Evolutionary conservation across 2,888 invertebrate genomes (phyloP).

Genomic region (Cistogaster globosa): DNA sequence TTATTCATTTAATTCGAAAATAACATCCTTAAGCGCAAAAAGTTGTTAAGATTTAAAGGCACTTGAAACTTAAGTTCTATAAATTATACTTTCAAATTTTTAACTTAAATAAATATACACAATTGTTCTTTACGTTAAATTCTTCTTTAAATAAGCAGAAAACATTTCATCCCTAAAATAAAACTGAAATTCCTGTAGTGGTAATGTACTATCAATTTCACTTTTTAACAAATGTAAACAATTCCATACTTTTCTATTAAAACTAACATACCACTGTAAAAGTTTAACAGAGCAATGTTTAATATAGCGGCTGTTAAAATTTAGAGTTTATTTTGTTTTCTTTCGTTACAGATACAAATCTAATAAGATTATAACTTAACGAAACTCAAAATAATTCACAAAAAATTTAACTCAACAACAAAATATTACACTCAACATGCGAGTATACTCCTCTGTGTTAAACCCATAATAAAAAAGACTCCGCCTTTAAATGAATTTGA

Average conservation of each 20-base stretch:
- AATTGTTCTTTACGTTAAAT: too few relatives aligned
- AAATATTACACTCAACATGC: neutral
- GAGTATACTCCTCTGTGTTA: neutral
- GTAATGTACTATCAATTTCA: constrained; percentile 34
- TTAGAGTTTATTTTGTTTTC: neutral
- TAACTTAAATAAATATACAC: too few relatives aligned
- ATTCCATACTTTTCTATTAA: constrained; percentile 26
- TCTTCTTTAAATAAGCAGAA: too few relatives aligned
- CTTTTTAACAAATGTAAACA: constrained; percentile 26
- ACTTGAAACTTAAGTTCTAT: too few relatives aligned
- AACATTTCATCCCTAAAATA: constrained; percentile 12
- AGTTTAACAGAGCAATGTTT: constrained; percentile 18
- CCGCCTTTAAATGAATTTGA: constrained; percentile 43
- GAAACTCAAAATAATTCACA: constrained; percentile 34
- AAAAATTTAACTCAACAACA: constrained; percentile 1
- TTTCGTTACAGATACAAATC: constrained; percentile 15
- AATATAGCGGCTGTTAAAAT: constrained; percentile 12
- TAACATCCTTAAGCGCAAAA: too few relatives aligned
- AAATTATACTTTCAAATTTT: too few relatives aligned
- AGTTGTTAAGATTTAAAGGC: too few relatives aligned
- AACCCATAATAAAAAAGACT: constrained; percentile 44
- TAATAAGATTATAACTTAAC: constrained; percentile 61
- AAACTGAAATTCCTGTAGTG: constrained; percentile 42
- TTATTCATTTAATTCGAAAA: too few relatives aligned
- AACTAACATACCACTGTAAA: neutral